Conservation (phyloP, 2,113 vertebrate species). For the Anser cygnoides region DNA sequence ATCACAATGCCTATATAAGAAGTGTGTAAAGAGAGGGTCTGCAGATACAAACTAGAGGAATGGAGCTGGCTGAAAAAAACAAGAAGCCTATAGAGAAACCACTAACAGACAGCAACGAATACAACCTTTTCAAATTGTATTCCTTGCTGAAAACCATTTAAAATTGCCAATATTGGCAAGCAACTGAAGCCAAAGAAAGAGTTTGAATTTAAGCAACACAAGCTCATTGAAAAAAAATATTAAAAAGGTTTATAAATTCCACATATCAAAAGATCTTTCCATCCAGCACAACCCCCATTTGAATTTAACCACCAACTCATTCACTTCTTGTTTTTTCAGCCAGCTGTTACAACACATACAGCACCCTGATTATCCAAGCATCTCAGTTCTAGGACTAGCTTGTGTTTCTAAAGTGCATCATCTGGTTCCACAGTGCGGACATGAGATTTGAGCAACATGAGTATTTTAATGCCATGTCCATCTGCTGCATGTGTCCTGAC, state of each 20-base stretch:
- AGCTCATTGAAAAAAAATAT: background rate
- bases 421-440: background rate
- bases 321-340: background rate
- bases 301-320: background rate
- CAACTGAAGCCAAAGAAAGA: background rate
- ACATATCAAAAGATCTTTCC: background rate
- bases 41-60: background rate
- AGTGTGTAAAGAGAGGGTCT: background rate
- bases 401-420: background rate
- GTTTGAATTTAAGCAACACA: background rate
- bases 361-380: background rate
- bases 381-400: background rate
- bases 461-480: background rate
- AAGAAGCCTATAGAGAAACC: background rate
- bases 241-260: background rate
- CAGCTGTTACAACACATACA: background rate
- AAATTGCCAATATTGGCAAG: background rate
- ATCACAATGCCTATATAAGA: background rate
- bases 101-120: background rate
- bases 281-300: background rate
- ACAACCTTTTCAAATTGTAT: background rate
- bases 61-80: background rate
- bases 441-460: background rate
- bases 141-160: background rate
- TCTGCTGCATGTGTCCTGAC: conserved; percentile 6